phyloP scores from a whole-genome alignment of 2,113 vertebrate genomes.

The Thomomys bottae region DNA sequence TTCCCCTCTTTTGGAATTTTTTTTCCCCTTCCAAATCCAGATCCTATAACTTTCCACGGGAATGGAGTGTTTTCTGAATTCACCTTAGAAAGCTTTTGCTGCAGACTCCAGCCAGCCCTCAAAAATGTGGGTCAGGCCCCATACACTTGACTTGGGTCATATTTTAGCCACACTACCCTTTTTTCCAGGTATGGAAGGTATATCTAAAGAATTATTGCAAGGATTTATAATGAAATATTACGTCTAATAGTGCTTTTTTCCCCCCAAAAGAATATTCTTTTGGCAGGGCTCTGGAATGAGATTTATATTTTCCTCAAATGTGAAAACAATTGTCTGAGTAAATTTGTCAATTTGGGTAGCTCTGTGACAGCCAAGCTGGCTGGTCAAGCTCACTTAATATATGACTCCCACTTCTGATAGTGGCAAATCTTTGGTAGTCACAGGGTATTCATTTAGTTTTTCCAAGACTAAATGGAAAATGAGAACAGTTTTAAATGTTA shows the following conservation, averaged over 20 bases:
- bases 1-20: no score
- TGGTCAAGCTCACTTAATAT: not conserved
- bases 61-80: not conserved
- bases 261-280: constrained; percentile 39
- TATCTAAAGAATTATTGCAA: constrained; percentile 4
- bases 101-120: not conserved
- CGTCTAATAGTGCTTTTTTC: constrained; percentile 4
- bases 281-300: not conserved
- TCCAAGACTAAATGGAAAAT: not conserved
- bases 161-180: not conserved
- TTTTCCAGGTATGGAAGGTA: not conserved
- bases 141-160: not conserved
- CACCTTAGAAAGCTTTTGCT: not conserved
- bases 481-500: not conserved
- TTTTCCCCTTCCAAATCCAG: not conserved
- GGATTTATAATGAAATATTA: constrained; percentile 34
- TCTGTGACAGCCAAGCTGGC: not conserved
- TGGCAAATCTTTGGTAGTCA: not conserved
- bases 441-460: constrained; percentile 17
- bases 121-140: constrained; percentile 37
- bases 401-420: constrained; percentile 1
- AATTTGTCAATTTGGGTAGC: constrained; percentile 5
- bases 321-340: not conserved
- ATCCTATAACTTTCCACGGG: not conserved
- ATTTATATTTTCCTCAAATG: constrained; percentile 28